Conservation (phyloP, 2,113 vertebrate species). For the Triplophysa tibetana region DNA sequence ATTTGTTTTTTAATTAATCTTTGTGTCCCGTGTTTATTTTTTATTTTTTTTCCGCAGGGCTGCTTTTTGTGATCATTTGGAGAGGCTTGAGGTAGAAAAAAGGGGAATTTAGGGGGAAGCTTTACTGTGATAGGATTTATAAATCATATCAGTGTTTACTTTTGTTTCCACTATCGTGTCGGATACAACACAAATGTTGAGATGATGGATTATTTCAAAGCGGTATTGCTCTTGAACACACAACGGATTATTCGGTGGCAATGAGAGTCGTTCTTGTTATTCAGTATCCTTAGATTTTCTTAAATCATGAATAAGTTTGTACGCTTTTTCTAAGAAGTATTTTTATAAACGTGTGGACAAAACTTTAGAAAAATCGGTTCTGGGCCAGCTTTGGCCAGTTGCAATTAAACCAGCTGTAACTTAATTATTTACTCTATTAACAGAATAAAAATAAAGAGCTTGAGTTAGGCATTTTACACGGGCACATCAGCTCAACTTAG, state of each 20-base stretch:
- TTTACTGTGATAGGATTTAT: constrained; percentile 6
- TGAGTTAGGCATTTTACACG: neutral
- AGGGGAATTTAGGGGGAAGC: constrained; percentile 6
- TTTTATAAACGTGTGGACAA: too few relatives aligned
- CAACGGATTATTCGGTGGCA: neutral
- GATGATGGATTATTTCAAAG: constrained; percentile 29
- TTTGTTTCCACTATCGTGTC: neutral
- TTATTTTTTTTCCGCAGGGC: constrained; percentile 51
- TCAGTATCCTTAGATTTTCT: neutral
- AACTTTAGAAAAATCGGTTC: neutral
- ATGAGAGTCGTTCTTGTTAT: neutral
- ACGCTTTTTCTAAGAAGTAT: too few relatives aligned
- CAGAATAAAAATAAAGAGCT: neutral
- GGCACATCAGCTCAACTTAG: neutral
- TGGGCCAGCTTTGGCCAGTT: neutral
- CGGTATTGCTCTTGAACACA: neutral
- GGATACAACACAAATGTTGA: constrained; percentile 13
- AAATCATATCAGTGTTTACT: constrained; percentile 9
- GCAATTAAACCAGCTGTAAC: neutral
- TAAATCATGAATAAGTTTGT: neutral
- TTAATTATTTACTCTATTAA: neutral
- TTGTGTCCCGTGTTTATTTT: constrained; percentile 71
- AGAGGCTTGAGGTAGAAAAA: constrained; percentile 56
- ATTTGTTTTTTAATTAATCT: constrained; percentile 78
- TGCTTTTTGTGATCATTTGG: constrained; percentile 67